Conservation (phyloP, 2,888 invertebrate genomes). For the Cybosia mesomella region DNA sequence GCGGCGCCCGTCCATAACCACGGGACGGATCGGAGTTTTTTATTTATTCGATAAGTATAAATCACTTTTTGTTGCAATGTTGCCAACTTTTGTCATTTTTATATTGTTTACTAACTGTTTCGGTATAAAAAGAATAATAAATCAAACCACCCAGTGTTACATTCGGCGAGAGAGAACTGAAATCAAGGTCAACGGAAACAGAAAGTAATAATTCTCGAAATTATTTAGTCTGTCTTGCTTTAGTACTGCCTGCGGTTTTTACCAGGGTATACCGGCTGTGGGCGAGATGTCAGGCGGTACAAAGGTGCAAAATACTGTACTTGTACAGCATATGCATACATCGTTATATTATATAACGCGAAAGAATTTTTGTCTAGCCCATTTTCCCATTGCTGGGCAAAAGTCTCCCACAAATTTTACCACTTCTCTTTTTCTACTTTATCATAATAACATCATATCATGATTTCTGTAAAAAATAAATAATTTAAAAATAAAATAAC, state of each 20-base stretch:
- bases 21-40: not conserved
- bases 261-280: not conserved
- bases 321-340: too few relatives aligned
- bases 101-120: slow-evolving; percentile 4
- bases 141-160: not conserved
- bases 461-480: too few relatives aligned
- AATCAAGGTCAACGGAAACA: not conserved
- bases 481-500: too few relatives aligned
- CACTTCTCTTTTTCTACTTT: too few relatives aligned
- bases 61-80: slow-evolving; percentile 4
- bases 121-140: slow-evolving; percentile 1
- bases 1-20: not conserved
- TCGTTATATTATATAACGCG: too few relatives aligned
- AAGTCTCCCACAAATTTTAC: too few relatives aligned
- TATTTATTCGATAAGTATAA: slow-evolving; percentile 4
- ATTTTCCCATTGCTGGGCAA: too few relatives aligned
- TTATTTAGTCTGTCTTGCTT: not conserved
- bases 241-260: not conserved
- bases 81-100: slow-evolving; percentile 4
- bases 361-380: too few relatives aligned
- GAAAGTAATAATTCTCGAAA: not conserved
- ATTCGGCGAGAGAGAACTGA: not conserved
- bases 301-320: too few relatives aligned
- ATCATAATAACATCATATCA: too few relatives aligned
- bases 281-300: not conserved